Conservation (phyloP, 2,888 invertebrate species). For the Kuschelorhynchus macadamiae region DNA sequence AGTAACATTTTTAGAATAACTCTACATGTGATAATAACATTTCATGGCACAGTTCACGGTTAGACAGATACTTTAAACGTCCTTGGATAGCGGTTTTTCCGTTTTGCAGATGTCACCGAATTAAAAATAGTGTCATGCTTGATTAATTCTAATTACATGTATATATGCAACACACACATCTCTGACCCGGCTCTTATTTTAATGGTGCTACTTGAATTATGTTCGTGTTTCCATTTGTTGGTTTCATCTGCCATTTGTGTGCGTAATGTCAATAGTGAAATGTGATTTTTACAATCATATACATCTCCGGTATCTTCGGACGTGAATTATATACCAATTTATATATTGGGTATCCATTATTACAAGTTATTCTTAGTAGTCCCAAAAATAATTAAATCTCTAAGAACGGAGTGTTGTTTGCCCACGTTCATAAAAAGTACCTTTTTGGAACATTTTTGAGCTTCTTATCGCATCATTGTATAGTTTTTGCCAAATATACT, state of each 20-base stretch:
- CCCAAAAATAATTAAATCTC: too few relatives aligned
- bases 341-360: too few relatives aligned
- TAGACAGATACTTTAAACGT: constrained; percentile 18
- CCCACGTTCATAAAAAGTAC: too few relatives aligned
- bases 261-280: constrained; percentile 1
- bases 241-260: constrained; percentile 1
- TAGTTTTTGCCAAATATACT: too few relatives aligned
- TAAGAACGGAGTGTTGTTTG: too few relatives aligned
- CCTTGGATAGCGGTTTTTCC: constrained; percentile 40
- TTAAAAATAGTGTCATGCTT: constrained; percentile 32
- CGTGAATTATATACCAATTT: too few relatives aligned
- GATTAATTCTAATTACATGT: constrained; percentile 36
- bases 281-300: neutral
- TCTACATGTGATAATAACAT: neutral
- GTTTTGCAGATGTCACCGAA: constrained; percentile 41
- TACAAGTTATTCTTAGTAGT: too few relatives aligned
- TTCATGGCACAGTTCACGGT: constrained; percentile 23
- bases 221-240: constrained; percentile 4
- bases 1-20: too few relatives aligned
- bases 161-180: constrained; percentile 30
- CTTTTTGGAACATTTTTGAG: too few relatives aligned
- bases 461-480: too few relatives aligned
- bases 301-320: too few relatives aligned
- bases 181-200: constrained; percentile 29
- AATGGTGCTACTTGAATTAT: constrained; percentile 32